phyloP scores from a whole-genome alignment of 2,113 vertebrate species.

The Rhinolophus ferrumequinum region DNA sequence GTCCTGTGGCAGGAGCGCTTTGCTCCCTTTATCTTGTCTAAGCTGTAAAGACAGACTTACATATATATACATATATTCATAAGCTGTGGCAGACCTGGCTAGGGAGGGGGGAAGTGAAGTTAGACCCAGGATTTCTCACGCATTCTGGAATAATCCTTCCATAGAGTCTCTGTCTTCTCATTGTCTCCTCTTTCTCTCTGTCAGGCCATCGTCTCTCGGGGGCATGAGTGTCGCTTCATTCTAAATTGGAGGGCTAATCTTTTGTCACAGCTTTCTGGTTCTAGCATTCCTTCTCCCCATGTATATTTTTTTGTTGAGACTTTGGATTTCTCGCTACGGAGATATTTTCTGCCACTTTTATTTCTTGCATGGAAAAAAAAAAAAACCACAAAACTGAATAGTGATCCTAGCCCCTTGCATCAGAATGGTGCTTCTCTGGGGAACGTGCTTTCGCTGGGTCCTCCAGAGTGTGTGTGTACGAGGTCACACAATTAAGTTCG shows the following conservation, averaged over 20 bases:
- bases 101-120: not conserved
- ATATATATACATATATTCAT: not conserved
- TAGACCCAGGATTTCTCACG: not conserved
- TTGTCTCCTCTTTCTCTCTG: not conserved
- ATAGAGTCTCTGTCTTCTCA: not conserved
- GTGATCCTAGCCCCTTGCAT: not conserved
- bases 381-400: not conserved
- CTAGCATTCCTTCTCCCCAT: not conserved
- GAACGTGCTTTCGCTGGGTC: rapidly evolving
- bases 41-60: constrained; percentile 50
- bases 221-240: not conserved
- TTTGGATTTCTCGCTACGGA: not conserved
- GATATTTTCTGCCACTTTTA: not conserved
- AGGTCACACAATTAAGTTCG: no score
- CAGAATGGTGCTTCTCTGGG: not conserved
- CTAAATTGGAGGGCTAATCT: not conserved
- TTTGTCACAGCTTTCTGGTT: not conserved
- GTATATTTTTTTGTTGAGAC: not conserved
- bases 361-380: constrained; percentile 10
- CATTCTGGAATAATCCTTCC: not conserved
- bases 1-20: constrained; percentile 60
- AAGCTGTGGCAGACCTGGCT: not conserved
- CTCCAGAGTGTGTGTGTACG: not conserved
- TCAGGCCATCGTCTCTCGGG: not conserved
- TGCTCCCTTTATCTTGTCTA: constrained; percentile 67